These are phyloP conservation scores for Pao palembangensis DNA, from an alignment of 2,113 vertebrate genomes.

Conservation along the genomic window DNA sequence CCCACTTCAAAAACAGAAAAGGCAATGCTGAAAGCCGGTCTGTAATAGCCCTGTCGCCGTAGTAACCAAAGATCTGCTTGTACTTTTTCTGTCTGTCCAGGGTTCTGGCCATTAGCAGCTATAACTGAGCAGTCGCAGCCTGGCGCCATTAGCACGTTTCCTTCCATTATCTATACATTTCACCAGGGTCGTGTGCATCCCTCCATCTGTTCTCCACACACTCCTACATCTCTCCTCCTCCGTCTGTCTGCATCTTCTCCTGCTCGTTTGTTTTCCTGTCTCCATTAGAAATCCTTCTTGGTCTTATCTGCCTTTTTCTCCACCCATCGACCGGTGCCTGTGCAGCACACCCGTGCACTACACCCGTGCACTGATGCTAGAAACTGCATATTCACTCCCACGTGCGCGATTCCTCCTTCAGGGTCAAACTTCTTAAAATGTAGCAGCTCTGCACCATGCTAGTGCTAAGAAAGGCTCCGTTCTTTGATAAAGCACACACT, in stretches of 20 bases:
- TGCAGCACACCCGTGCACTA: no score
- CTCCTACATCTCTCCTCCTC: neutral
- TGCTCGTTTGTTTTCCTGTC: neutral
- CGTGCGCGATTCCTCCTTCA: neutral
- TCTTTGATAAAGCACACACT: neutral
- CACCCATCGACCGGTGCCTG: no score
- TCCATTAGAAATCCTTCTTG: neutral
- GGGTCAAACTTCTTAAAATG: neutral
- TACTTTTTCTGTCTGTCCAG: constrained; percentile 34
- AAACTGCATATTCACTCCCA: neutral
- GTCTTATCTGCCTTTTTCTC: neutral
- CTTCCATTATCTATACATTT: constrained; percentile 11
- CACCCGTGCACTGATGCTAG: neutral
- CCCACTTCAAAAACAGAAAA: constrained; percentile 39
- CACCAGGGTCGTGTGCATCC: neutral
- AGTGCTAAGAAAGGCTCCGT: constrained; percentile 1
- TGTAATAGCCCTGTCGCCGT: constrained; percentile 50
- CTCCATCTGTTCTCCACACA: neutral
- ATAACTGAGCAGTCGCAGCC: constrained; percentile 26
- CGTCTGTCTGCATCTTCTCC: neutral
- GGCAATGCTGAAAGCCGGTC: constrained; percentile 38
- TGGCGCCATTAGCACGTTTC: constrained; percentile 13
- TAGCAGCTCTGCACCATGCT: neutral
- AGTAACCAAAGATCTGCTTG: constrained; percentile 47
- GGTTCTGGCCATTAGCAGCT: constrained; percentile 44